phyloP scores from a whole-genome alignment of 2,888 invertebrate genomes.

The Eilema depressum region DNA sequence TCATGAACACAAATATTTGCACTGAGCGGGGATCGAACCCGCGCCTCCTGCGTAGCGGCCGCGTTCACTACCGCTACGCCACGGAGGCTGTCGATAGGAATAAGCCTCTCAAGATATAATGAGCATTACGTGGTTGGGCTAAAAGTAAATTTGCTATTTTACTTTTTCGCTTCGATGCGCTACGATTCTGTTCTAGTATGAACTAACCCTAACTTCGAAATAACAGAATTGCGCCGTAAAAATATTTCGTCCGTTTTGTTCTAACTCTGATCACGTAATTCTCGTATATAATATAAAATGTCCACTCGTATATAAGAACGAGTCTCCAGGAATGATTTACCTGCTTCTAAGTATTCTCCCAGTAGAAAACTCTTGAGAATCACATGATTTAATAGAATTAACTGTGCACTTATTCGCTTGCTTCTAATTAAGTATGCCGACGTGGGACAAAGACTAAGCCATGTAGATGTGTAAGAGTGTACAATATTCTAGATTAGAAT shows the following conservation, averaged over 20 bases:
- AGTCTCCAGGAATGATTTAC: slow-evolving; percentile 58
- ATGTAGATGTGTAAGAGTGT: slow-evolving; percentile 17
- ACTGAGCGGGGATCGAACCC: no score
- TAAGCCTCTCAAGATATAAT: no score
- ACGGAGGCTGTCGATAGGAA: no score
- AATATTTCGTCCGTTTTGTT: slow-evolving; percentile 38
- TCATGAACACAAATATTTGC: no score
- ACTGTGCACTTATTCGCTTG: slow-evolving; percentile 67
- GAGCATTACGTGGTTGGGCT: no score
- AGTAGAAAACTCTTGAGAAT: slow-evolving; percentile 51
- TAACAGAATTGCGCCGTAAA: slow-evolving; percentile 33
- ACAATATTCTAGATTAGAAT: not conserved
- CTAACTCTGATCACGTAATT: slow-evolving; percentile 40
- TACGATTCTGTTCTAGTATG: no score
- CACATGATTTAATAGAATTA: slow-evolving; percentile 69
- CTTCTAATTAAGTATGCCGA: slow-evolving; percentile 66
- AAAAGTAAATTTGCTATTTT: no score
- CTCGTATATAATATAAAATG: slow-evolving; percentile 48
- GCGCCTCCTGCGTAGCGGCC: no score
- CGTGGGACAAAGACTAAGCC: slow-evolving; percentile 54
- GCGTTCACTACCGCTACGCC: no score
- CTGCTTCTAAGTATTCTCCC: slow-evolving; percentile 23
- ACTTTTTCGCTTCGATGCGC: no score
- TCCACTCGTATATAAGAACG: slow-evolving; percentile 46
- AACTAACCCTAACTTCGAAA: slow-evolving; percentile 21